phyloP scores from a whole-genome alignment of 2,113 vertebrate species.

The Lampris megalopsis region DNA sequence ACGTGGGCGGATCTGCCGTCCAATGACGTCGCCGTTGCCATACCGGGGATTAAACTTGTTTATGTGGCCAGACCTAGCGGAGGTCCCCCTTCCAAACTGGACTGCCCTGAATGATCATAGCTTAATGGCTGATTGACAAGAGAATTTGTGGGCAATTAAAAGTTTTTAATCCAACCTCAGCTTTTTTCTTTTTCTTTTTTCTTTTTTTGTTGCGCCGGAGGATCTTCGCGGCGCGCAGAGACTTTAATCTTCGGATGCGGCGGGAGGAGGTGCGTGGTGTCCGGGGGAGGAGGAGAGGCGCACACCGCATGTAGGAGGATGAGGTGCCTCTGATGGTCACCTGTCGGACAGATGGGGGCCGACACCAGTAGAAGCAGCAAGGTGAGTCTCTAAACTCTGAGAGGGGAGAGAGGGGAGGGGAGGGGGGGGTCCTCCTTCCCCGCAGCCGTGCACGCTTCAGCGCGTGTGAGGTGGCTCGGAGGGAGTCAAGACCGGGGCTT shows the following conservation, averaged over 20 bases:
- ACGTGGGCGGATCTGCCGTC: conserved; percentile 66
- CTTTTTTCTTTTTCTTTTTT: neutral
- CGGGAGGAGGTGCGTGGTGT: conserved; percentile 28
- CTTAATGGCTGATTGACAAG: neutral
- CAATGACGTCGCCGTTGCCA: conserved; percentile 41
- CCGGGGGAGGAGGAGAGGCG: conserved; percentile 33
- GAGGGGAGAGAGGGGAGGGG: too few relatives aligned
- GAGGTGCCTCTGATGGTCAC: conserved; percentile 35
- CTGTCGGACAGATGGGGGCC: conserved; percentile 75
- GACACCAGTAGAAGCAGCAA: conserved; percentile 78
- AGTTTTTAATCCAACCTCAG: too few relatives aligned
- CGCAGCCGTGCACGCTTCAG: too few relatives aligned
- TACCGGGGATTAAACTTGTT: conserved; percentile 81
- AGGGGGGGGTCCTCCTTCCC: too few relatives aligned
- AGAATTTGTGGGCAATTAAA: rapidly evolving
- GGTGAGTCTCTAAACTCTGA: conserved; percentile 53
- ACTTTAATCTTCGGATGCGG: neutral
- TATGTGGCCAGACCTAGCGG: conserved; percentile 67
- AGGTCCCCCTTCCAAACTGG: conserved; percentile 5
- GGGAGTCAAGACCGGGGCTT: too few relatives aligned
- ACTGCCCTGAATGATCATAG: neutral
- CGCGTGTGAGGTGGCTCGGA: too few relatives aligned
- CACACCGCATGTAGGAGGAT: conserved; percentile 17
- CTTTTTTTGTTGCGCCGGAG: neutral
- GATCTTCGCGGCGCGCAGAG: neutral